Conservation (phyloP, 2,888 invertebrate species). For the Latrodectus elegans region DNA sequence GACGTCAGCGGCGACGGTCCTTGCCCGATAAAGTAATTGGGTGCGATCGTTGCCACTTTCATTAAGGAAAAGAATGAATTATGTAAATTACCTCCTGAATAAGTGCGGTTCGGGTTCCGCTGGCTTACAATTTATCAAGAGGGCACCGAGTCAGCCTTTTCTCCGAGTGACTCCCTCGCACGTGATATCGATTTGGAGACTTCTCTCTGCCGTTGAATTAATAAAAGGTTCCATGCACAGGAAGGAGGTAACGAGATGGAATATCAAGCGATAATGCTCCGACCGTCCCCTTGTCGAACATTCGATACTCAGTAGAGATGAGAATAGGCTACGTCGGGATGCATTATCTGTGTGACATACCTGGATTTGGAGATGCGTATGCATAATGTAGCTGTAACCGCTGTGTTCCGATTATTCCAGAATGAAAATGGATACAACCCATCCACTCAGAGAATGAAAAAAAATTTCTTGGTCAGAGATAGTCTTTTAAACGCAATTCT, state of each 20-base stretch:
- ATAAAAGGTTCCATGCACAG: slow-evolving; percentile 44
- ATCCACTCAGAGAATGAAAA: too few relatives aligned
- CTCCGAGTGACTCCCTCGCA: slow-evolving; percentile 10
- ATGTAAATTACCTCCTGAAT: slow-evolving; percentile 63
- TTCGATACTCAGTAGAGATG: slow-evolving; percentile 12
- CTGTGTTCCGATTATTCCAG: too few relatives aligned
- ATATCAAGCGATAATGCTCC: slow-evolving; percentile 32
- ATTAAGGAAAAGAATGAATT: slow-evolving; percentile 69
- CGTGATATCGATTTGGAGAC: slow-evolving; percentile 42
- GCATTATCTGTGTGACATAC: slow-evolving; percentile 10
- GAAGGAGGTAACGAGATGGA: slow-evolving; percentile 57
- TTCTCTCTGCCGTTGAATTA: slow-evolving; percentile 46
- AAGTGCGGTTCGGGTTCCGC: slow-evolving; percentile 54
- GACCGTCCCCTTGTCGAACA: slow-evolving; percentile 7
- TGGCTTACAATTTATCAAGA: slow-evolving; percentile 56
- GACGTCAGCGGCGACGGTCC: slow-evolving; percentile 27
- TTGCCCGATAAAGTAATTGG: slow-evolving; percentile 58
- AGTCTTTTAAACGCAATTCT: too few relatives aligned
- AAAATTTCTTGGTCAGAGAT: too few relatives aligned
- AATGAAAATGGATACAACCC: too few relatives aligned
- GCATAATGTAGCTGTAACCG: too few relatives aligned
- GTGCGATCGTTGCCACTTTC: slow-evolving; percentile 66
- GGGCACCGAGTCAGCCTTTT: background rate
- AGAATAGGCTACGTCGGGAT: slow-evolving; percentile 27
- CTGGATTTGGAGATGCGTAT: background rate